These are phyloP conservation scores for Drosophila serrata DNA, from an alignment of 1,140 invertebrate species.

Conservation along the genomic window DNA sequence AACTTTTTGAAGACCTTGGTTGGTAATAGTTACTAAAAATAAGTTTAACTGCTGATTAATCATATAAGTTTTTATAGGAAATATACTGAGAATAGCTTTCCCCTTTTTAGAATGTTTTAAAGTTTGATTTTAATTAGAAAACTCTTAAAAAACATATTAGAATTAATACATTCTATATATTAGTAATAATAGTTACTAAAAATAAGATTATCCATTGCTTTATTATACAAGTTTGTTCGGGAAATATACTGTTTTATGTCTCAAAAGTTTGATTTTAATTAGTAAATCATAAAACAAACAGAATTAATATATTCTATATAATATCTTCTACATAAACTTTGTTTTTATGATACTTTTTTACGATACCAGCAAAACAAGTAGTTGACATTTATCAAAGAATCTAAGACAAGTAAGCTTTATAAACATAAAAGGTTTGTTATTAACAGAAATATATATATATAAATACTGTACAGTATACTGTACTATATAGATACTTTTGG, in stretches of 20 bases:
- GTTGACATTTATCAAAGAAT: conserved; percentile 3
- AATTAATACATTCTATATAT: background rate
- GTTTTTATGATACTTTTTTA: background rate
- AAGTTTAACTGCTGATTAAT: background rate
- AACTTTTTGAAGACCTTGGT: background rate
- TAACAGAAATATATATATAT: background rate
- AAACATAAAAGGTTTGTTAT: background rate
- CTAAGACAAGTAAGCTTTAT: background rate
- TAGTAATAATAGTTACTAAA: too few species aligned
- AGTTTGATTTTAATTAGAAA: background rate
- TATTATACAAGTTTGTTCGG: too few species aligned
- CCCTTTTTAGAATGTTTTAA: background rate
- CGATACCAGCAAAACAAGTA: background rate
- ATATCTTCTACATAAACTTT: background rate
- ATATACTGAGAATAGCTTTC: background rate
- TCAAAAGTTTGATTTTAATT: background rate
- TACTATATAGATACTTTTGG: conserved; percentile 1
- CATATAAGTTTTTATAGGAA: background rate
- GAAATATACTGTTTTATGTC: too few species aligned
- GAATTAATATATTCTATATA: too few species aligned
- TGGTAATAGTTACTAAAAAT: background rate
- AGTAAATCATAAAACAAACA: background rate
- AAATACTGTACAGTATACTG: conserved; percentile 3
- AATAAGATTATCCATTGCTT: too few species aligned
- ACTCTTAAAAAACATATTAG: background rate